Percentiles rank a stretch among this genome's conserved stretches.
phyloP scores from a whole-genome alignment of 2,888 invertebrate genomes.

The Heteromyza rotundicornis region DNA sequence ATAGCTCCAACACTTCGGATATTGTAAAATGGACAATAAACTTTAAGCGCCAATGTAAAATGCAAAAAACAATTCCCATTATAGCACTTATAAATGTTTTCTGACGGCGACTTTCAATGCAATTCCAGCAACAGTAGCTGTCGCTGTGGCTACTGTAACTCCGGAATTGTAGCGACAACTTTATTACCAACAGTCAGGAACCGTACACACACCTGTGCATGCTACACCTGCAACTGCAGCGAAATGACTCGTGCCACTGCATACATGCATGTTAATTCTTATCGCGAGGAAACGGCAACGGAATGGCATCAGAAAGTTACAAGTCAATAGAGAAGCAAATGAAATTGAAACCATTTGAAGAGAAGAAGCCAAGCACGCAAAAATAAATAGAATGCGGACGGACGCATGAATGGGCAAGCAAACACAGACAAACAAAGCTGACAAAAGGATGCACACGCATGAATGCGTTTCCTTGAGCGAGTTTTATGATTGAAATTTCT shows the following conservation, averaged over 20 bases:
- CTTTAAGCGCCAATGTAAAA: neutral
- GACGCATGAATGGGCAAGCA: neutral
- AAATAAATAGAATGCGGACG: neutral
- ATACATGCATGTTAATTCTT: too few relatives aligned
- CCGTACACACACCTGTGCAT: neutral
- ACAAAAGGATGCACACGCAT: neutral
- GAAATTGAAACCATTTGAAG: too few relatives aligned
- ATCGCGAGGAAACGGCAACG: too few relatives aligned
- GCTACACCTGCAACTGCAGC: too few relatives aligned
- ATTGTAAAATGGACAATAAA: neutral
- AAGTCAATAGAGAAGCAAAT: too few relatives aligned
- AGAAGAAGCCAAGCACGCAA: too few relatives aligned
- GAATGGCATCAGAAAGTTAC: too few relatives aligned
- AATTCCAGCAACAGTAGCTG: too few relatives aligned
- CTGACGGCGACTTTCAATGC: neutral
- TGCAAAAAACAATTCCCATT: slow-evolving; percentile 5
- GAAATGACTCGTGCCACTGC: too few relatives aligned
- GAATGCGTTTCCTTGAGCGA: neutral
- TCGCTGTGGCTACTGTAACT: too few relatives aligned
- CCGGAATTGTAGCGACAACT: neutral
- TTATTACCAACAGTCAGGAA: neutral
- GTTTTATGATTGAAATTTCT: neutral
- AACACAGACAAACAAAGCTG: neutral
- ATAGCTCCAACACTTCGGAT: too few relatives aligned
- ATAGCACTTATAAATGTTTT: neutral